A percentile compares a stretch with the other conserved stretches of the same genome.
phyloP scores from a whole-genome alignment of 2,888 invertebrate genomes.

The Melangyna quadrimaculata region DNA sequence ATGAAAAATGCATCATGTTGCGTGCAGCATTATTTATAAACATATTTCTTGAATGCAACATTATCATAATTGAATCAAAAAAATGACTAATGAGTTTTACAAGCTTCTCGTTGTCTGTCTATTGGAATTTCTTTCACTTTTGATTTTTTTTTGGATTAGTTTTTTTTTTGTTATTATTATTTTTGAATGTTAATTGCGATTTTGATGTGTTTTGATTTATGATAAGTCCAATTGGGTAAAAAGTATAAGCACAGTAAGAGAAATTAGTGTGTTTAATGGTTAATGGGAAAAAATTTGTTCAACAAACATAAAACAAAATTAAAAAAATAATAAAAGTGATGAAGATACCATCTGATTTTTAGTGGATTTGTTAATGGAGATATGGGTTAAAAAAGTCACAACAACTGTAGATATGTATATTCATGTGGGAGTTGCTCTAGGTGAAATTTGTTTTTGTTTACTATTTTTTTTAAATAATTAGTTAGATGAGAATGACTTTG shows the following conservation, averaged over 20 bases:
- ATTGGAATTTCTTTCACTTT: conserved; percentile 21
- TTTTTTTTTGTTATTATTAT: neutral
- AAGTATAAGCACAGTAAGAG: conserved; percentile 4
- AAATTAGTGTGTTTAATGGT: conserved; percentile 60
- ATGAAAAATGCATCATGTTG: conserved; percentile 53
- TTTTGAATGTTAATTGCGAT: conserved; percentile 19
- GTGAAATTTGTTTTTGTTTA: neutral
- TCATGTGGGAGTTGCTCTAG: conserved; percentile 2
- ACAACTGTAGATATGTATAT: neutral
- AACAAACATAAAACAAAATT: neutral
- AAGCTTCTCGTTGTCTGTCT: neutral
- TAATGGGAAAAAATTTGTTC: conserved; percentile 35
- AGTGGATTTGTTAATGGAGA: neutral
- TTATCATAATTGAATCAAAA: neutral
- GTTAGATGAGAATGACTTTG: conserved; percentile 34
- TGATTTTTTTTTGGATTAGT: conserved; percentile 30
- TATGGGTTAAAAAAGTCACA: neutral
- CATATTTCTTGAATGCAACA: conserved; percentile 45
- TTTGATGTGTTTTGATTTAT: conserved; percentile 62
- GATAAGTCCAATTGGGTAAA: conserved; percentile 29
- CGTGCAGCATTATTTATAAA: conserved; percentile 53
- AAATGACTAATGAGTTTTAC: conserved; percentile 15
- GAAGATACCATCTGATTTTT: conserved; percentile 22
- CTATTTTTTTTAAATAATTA: conserved; percentile 2
- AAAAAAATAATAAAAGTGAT: conserved; percentile 49